phyloP scores from a whole-genome alignment of 2,797 vertebrate genomes.

The Vespertilio murinus region DNA sequence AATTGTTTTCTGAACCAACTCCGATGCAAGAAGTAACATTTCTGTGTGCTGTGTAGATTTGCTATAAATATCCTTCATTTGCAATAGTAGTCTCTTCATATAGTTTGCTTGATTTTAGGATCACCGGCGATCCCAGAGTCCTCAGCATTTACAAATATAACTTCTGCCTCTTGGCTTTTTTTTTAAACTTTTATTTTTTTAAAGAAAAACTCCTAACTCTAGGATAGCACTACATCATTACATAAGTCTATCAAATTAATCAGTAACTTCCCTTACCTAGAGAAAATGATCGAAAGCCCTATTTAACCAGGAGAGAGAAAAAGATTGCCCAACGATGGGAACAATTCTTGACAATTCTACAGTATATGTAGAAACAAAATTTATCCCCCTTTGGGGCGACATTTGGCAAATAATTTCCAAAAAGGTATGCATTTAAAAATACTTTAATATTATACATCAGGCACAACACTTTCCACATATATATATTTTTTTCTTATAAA shows the following conservation, averaged over 20 bases:
- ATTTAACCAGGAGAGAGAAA: constrained; percentile 76
- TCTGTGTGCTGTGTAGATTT: constrained; percentile 81
- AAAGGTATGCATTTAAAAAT: constrained; percentile 88
- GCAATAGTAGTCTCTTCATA: constrained; percentile 84
- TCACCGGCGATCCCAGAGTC: constrained; percentile 71
- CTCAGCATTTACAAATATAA: constrained; percentile 78
- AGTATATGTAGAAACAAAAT: constrained; percentile 84
- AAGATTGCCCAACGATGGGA: constrained; percentile 76
- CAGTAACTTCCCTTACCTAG: constrained; percentile 79
- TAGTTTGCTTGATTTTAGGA: constrained; percentile 80
- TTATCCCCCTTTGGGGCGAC: constrained; percentile 85
- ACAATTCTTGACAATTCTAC: constrained; percentile 82
- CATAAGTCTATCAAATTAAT: constrained; percentile 81
- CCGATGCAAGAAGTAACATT: constrained; percentile 74
- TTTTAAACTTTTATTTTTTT: background rate
- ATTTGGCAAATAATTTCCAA: constrained; percentile 88
- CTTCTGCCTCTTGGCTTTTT: constrained; percentile 64
- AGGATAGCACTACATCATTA: constrained; percentile 81
- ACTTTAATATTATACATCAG: constrained; percentile 90
- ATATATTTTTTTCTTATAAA: constrained; percentile 74
- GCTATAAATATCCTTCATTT: constrained; percentile 88
- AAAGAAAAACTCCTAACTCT: constrained; percentile 81
- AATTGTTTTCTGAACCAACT: constrained; percentile 80
- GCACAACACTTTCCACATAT: constrained; percentile 84
- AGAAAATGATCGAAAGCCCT: constrained; percentile 82